Evolutionary conservation across 2,113 vertebrate genomes (phyloP).

Genomic region (Columbina picui): DNA sequence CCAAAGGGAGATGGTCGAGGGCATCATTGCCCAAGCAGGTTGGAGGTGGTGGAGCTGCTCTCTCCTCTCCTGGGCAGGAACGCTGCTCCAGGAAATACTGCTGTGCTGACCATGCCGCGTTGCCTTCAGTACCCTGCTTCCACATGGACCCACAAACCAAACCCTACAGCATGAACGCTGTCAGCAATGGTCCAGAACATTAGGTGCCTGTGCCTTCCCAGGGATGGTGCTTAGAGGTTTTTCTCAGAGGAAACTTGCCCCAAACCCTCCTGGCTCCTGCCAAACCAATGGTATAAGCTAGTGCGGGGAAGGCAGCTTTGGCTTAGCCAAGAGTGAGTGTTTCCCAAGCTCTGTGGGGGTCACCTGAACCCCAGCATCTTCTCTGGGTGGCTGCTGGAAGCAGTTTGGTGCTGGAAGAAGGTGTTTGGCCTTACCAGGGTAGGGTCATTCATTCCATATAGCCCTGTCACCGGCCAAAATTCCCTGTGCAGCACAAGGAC

Average conservation of each 20-base stretch:
- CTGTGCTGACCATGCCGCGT: fast-evolving
- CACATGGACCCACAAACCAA: not conserved
- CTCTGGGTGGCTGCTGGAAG: not conserved
- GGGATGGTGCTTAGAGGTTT: not conserved
- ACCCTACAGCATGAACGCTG: not conserved
- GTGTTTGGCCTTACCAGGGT: not conserved
- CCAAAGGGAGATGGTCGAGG: not conserved
- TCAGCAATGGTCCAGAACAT: fast-evolving
- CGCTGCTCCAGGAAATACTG: not conserved
- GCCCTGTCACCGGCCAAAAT: not conserved
- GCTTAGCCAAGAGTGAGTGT: not conserved
- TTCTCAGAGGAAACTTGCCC: not conserved
- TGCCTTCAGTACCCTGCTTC: not conserved
- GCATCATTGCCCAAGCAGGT: not conserved
- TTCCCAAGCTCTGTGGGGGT: not conserved
- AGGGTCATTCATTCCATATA: not conserved
- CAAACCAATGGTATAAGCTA: not conserved
- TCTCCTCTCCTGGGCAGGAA: not conserved
- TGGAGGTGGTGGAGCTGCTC: not conserved
- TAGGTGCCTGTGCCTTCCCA: not conserved
- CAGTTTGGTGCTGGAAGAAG: not conserved
- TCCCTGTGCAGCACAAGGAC: not conserved
- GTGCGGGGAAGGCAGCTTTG: not conserved
- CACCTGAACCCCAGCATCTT: not conserved
- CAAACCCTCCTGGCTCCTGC: not conserved